phyloP scores from a whole-genome alignment of 2,113 vertebrate genomes.

The Gobius niger region DNA sequence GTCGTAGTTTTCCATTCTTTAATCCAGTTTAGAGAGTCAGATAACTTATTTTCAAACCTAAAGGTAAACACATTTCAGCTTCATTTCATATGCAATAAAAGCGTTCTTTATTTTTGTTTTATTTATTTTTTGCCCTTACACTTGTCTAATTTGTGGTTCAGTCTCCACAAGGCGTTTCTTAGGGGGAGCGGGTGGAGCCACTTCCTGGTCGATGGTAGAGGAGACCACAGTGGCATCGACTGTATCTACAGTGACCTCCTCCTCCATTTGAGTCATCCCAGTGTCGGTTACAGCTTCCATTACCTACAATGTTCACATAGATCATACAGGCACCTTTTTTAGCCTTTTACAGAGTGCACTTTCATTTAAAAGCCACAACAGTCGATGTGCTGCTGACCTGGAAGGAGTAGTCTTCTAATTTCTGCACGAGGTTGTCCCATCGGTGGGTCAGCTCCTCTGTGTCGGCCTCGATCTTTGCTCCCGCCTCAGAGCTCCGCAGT shows the following conservation, averaged over 20 bases:
- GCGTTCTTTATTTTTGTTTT: background rate
- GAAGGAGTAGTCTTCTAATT: constrained; percentile 91
- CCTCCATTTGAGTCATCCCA: constrained; percentile 79
- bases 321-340: background rate
- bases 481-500: constrained; percentile 76
- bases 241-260: constrained; percentile 73
- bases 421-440: constrained; percentile 96
- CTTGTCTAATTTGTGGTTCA: constrained; percentile 81
- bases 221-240: constrained; percentile 55
- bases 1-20: constrained; percentile 80
- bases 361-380: constrained; percentile 6
- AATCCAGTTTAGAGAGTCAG: constrained; percentile 84
- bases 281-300: constrained; percentile 83
- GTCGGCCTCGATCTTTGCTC: constrained; percentile 80
- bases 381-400: constrained; percentile 76
- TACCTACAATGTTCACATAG: constrained; percentile 73
- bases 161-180: constrained; percentile 87
- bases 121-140: constrained; percentile 71
- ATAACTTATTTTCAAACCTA: constrained; percentile 84
- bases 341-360: background rate
- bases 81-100: background rate
- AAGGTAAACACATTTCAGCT: background rate
- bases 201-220: constrained; percentile 72
- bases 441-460: constrained; percentile 88
- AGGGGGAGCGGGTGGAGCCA: constrained; percentile 82